phyloP scores from a whole-genome alignment of 2,888 invertebrate genomes.

The Arrhopalites spinosus region DNA sequence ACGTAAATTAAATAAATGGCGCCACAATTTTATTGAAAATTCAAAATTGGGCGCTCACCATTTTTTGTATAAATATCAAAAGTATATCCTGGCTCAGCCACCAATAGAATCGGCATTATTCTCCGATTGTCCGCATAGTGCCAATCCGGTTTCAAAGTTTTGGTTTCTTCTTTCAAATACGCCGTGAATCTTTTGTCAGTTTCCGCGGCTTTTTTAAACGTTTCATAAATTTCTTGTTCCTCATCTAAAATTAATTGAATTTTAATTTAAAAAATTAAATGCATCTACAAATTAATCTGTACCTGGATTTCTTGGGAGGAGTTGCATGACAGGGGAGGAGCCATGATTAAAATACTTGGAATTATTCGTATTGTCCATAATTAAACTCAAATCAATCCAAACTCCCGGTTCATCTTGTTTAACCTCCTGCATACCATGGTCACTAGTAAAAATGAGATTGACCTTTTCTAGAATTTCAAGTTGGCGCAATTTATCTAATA shows the following conservation, averaged over 20 bases:
- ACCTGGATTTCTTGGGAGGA: not conserved
- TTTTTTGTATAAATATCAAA: constrained; percentile 62
- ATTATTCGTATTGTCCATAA: constrained; percentile 34
- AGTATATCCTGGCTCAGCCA: constrained; percentile 68
- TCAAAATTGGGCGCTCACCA: not conserved
- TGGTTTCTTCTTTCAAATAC: constrained; percentile 65
- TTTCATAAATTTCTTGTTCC: constrained; percentile 14
- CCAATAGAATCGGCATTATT: constrained; percentile 67
- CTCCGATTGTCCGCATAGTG: constrained; percentile 68
- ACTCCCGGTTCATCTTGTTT: constrained; percentile 61
- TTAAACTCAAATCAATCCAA: constrained; percentile 59
- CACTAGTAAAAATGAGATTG: constrained; percentile 72
- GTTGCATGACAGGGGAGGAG: constrained; percentile 63
- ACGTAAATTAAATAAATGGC: not conserved
- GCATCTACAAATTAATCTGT: not conserved
- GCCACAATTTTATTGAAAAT: not conserved
- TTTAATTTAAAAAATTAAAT: not conserved
- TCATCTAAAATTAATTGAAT: constrained; percentile 17
- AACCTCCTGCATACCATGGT: constrained; percentile 73
- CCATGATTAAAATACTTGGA: constrained; percentile 62
- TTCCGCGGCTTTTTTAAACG: constrained; percentile 14
- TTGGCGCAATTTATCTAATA: constrained; percentile 62
- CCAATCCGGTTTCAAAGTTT: constrained; percentile 61
- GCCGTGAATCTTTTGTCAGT: not conserved
- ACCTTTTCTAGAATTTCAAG: constrained; percentile 63